Percentiles rank a stretch among this genome's conserved stretches.
phyloP scores from a whole-genome alignment of 2,113 vertebrate species.

The Egretta garzetta region DNA sequence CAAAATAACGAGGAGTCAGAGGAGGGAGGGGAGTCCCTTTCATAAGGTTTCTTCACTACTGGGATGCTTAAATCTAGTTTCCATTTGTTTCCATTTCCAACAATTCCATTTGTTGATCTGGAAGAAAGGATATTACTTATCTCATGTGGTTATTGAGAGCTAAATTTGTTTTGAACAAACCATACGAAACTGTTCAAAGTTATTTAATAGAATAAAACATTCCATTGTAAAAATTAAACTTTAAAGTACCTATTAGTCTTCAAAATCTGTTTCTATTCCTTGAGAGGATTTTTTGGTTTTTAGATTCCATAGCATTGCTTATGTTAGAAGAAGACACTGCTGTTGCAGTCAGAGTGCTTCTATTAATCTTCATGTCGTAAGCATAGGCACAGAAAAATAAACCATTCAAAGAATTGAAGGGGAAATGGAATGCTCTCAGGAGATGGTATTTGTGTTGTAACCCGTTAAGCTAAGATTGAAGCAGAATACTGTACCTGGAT shows the following conservation, averaged over 20 bases:
- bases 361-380: background rate
- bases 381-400: background rate
- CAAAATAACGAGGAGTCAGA: rapidly evolving
- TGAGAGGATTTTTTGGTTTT: background rate
- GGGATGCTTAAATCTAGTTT: background rate
- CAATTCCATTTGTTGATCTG: background rate
- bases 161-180: background rate
- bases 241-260: background rate
- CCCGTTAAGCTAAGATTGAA: background rate
- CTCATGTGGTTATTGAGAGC: background rate
- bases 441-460: background rate
- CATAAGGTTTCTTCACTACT: background rate
- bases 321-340: background rate
- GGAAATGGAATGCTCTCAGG: background rate
- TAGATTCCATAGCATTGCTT: background rate
- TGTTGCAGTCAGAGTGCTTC: background rate
- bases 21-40: background rate
- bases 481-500: background rate
- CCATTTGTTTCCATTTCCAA: no score
- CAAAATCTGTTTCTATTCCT: background rate
- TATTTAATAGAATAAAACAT: background rate
- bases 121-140: background rate
- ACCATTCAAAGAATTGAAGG: background rate
- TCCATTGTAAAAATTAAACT: background rate
- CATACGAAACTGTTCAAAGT: background rate